Base-by-base conservation (phyloP, 2,888 invertebrate species). In the Mycogona germanica region DNA sequence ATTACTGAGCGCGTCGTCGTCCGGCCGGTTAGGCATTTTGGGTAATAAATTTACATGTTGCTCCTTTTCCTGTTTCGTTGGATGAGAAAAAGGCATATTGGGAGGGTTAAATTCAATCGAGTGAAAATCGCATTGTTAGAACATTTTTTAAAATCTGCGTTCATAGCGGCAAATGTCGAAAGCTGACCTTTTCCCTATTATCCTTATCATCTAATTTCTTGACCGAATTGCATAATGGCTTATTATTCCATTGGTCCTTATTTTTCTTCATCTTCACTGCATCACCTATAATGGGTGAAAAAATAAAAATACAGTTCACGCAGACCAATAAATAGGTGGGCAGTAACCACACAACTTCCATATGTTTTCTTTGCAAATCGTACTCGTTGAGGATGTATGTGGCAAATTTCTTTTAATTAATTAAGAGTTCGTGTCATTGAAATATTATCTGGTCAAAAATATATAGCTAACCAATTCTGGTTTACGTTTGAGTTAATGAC, bases 21-120 rank as follows among this genome's bases (percentile, higher is more conserved):
- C 74, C 58, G 80, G 70, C 80, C 72, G 81, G 82, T 57, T 74
- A 17, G 32, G 38, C 50, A 29, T 41, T 41, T 40, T 47, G 21
- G 68, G 67, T 81, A 76, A 69, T 82, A 83, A 69, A 80, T 79
- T 87, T 87, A 61, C 78, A 79, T 63, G 81, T 78, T 62, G 78
- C 76, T 71, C 80, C 80, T 66, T 82, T 82, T 73, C 84, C 86
- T 70, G 84, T 84, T 70, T 85, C 78, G 85, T 84, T 65, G n/a
- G n/a, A n/a, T n/a, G n/a, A n/a, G n/a, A n/a, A n/a, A 82, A 82
- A 72, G 46, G 30, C 25, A 32, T 9, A 32, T 9, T 12, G 35
- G n/a, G 35, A 32, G 35, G 28, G 29, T 28, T 26, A 50, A 26
- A 38, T 25, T 40, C 5, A n/a, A 35, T 32, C 29, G 26, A 51